Evolutionary conservation across 1,140 invertebrate genomes (phyloP), one percentile per base, ranked within the genome.

Genomic region (Zaprionus tsacasi): DNA sequence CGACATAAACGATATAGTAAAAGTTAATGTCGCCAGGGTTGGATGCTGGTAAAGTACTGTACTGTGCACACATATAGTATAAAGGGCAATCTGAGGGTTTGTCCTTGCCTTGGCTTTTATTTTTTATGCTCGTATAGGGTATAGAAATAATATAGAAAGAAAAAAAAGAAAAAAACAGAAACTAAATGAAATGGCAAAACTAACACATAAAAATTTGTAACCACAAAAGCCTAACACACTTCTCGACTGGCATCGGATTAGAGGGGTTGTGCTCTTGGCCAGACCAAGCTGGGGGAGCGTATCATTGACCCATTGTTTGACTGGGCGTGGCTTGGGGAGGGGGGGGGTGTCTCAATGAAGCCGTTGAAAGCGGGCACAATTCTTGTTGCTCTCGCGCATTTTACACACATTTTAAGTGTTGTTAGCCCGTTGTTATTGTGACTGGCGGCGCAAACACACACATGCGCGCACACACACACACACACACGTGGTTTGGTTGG

Each of bases 331-430:
- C 68, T 21, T 50, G 69, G 17, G 45, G 68, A 2, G 21, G n/a
- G n/a, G n/a, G n/a, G n/a, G n/a, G n/a, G n/a, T n/a, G n/a, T n/a
- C 21, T 17, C 35, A 76, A 86, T 86, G 76, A 86, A 86, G 79
- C 63, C 69, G 79, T 87, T 86, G 76, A 45, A 15, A 45, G 35
- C 35, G 33, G 50, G 57, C n/a, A 69, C 67, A 63, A 70, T 76
- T 77, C 78, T 74, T 69, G 68, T 76, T 82, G 76, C 57, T 70
- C 76, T 79, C 72, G 75, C 71, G 71, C 76, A 88, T 79, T 88
- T 88, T 82, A 87, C 82, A 87, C 79, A 82, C 79, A 80, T 87
- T 87, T 87, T 87, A 87, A 87, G 82, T 87, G 79, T 77, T 87
- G 82, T 87, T 87, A 73, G 79, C 73, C 76, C 75, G 83, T 86